Conservation (phyloP, 2,888 invertebrate species). For the Callyntrura sp. region DNA sequence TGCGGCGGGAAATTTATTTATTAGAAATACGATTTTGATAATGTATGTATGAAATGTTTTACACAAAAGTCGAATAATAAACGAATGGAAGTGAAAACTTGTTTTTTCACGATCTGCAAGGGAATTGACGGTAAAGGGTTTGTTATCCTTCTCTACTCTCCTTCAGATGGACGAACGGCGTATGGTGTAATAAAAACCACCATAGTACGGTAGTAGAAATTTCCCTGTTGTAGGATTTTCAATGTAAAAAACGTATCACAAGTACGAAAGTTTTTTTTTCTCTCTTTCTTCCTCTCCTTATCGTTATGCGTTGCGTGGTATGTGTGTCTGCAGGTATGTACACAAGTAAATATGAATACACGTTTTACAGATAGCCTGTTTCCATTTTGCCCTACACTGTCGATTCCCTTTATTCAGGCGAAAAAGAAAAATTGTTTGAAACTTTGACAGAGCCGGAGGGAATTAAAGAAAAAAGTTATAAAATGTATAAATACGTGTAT, state of each 20-base stretch:
- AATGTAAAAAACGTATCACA: neutral
- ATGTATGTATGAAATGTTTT: conserved; percentile 38
- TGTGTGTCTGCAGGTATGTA: neutral
- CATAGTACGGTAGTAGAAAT: conserved; percentile 30
- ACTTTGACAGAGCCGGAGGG: conserved; percentile 55
- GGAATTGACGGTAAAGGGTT: conserved; percentile 43
- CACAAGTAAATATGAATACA: neutral
- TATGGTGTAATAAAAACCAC: neutral
- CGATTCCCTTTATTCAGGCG: conserved; percentile 41
- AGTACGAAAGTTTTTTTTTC: neutral
- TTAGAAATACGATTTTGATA: neutral
- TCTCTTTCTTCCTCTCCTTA: too few species aligned
- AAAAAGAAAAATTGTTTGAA: conserved; percentile 64
- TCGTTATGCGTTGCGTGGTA: neutral
- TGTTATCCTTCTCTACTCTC: conserved; percentile 10
- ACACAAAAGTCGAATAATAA: conserved; percentile 52
- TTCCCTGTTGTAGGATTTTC: neutral
- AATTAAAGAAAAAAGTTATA: conserved; percentile 33
- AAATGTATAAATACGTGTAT: conserved; percentile 8
- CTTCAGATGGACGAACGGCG: neutral
- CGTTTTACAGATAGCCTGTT: neutral
- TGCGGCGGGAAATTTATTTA: neutral
- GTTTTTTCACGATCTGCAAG: conserved; percentile 68
- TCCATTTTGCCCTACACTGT: conserved; percentile 59
- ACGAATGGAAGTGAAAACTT: conserved; percentile 67